Evolutionary conservation across 2,888 invertebrate genomes (phyloP).

Genomic region (Drosophila demipolita): DNA sequence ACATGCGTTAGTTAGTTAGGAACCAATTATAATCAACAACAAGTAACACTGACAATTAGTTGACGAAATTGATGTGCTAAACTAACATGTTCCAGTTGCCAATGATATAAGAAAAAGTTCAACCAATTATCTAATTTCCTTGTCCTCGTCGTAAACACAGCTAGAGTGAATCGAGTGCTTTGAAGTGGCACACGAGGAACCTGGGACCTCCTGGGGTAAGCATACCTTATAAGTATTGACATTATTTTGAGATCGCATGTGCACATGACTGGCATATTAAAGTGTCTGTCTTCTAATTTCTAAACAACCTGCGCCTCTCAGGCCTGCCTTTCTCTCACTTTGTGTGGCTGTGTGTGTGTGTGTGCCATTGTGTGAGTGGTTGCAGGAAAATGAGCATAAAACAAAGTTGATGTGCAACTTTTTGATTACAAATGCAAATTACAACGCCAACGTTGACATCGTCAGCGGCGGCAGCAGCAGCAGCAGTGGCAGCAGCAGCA

Average conservation of each 20-base stretch:
- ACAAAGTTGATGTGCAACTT: slow-evolving; percentile 79
- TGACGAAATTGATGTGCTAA: not conserved
- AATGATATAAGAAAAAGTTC: not conserved
- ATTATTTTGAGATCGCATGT: slow-evolving; percentile 24
- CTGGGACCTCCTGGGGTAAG: not conserved
- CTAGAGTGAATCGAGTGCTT: not conserved
- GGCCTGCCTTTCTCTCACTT: not conserved
- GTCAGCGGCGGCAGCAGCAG: slow-evolving; percentile 8
- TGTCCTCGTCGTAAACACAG: not conserved
- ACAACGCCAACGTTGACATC: slow-evolving; percentile 52
- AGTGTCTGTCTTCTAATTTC: slow-evolving; percentile 57
- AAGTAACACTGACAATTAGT: not conserved
- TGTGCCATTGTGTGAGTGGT: slow-evolving; percentile 25
- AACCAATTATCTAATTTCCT: not conserved
- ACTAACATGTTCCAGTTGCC: not conserved
- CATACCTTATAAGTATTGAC: slow-evolving; percentile 12
- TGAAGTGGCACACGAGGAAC: not conserved
- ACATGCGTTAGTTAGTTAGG: not conserved
- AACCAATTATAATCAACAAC: not conserved
- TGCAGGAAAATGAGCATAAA: slow-evolving; percentile 68
- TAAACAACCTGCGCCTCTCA: slow-evolving; percentile 38
- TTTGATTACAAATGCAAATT: slow-evolving; percentile 80
- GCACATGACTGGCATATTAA: slow-evolving; percentile 43
- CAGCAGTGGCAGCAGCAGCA: slow-evolving; percentile 1
- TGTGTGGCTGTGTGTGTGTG: slow-evolving; percentile 1